Evolutionary conservation across 2,797 vertebrate genomes (phyloP).

Genomic region (Megaceryle alcyon): DNA sequence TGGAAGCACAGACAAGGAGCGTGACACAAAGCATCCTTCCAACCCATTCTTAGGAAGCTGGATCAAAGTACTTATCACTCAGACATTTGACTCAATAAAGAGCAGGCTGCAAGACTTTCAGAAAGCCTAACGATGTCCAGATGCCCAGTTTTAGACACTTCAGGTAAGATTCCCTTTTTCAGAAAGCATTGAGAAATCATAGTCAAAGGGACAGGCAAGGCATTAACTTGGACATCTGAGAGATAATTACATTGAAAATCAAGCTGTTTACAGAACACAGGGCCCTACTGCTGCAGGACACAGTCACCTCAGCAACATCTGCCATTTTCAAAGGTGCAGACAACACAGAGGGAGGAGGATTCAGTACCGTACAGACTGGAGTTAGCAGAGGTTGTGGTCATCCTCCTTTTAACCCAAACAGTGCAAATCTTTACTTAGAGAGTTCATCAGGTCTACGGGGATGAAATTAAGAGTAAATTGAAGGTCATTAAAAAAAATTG

Average conservation of each 20-base stretch:
- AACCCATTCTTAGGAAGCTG: neutral
- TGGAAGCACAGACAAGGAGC: neutral
- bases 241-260: neutral
- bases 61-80: neutral
- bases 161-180: neutral
- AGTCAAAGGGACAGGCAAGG: neutral
- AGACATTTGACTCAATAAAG: neutral
- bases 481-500: neutral
- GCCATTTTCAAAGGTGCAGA: neutral
- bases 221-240: neutral
- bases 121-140: neutral
- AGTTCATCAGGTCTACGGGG: neutral
- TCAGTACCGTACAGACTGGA: neutral
- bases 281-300: neutral
- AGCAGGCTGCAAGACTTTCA: neutral
- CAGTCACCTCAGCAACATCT: neutral
- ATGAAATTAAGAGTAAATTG: neutral
- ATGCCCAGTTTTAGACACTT: neutral
- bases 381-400: neutral
- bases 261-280: neutral
- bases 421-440: neutral
- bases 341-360: neutral
- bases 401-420: neutral
- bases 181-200: neutral
- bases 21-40: neutral